These are phyloP conservation scores for Hydra vulgaris DNA, from an alignment of 30 jellyfish, hydroid and myxozoan species.

Conservation along the genomic window DNA sequence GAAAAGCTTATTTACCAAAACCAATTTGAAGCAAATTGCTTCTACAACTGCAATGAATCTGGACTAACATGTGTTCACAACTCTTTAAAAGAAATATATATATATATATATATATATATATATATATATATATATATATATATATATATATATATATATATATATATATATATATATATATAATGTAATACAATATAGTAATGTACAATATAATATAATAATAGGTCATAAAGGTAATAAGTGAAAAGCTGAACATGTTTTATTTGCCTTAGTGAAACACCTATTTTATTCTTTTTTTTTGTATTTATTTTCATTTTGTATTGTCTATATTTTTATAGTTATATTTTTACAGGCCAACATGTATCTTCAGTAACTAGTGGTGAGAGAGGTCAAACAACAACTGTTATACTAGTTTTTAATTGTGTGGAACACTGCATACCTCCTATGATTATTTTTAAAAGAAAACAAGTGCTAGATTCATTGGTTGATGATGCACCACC, in stretches of 20 bases:
- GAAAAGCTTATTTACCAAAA: conserved; percentile 13
- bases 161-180: too few relatives aligned
- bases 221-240: background rate
- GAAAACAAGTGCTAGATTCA: background rate
- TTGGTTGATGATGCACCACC: background rate
- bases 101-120: too few relatives aligned
- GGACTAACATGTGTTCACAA: conserved; percentile 40
- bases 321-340: background rate
- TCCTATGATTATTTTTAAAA: background rate
- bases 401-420: background rate
- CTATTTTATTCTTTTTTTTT: background rate
- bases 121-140: too few relatives aligned
- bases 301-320: too few relatives aligned
- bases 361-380: conserved; percentile 13
- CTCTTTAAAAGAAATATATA: too few relatives aligned
- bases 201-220: too few relatives aligned
- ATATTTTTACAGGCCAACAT: background rate
- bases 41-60: conserved; percentile 42
- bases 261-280: background rate
- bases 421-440: background rate
- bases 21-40: conserved; percentile 23
- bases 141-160: too few relatives aligned
- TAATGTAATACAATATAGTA: too few relatives aligned
- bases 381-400: conserved; percentile 8
- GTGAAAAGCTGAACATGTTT: background rate